Percentiles rank a stretch among this genome's conserved stretches.
Conservation (phyloP, 2,797 vertebrate genomes). For the Dromococcyx pavoninus region DNA sequence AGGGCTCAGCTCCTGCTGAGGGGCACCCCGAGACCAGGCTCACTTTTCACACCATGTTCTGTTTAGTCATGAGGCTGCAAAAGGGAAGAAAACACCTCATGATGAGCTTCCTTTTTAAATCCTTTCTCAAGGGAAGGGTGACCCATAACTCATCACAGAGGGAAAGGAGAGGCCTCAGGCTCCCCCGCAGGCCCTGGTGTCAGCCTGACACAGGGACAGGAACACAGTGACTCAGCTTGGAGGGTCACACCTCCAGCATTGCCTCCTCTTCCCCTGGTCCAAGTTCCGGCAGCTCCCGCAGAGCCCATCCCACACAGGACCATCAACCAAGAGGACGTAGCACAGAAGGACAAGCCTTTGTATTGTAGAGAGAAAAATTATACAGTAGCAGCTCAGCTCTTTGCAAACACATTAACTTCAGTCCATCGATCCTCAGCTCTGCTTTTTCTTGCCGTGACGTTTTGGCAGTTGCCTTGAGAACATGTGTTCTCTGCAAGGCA, state of each 20-base stretch:
- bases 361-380: accelerated
- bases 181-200: background rate
- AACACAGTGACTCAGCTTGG: accelerated
- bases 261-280: background rate
- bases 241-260: background rate
- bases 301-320: accelerated
- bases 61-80: background rate
- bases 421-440: background rate
- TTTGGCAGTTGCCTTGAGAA: background rate
- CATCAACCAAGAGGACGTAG: accelerated
- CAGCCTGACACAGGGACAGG: accelerated
- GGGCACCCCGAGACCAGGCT: background rate
- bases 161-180: background rate
- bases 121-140: background rate
- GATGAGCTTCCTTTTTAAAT: accelerated
- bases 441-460: background rate
- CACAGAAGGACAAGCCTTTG: accelerated
- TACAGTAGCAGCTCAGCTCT: accelerated
- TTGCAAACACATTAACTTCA: background rate
- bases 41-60: background rate
- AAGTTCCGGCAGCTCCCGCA: background rate
- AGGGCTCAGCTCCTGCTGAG: accelerated
- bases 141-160: background rate
- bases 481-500: background rate
- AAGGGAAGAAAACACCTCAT: accelerated